Conservation (phyloP, 2,113 vertebrate genomes). For the Amphilophus citrinellus region DNA sequence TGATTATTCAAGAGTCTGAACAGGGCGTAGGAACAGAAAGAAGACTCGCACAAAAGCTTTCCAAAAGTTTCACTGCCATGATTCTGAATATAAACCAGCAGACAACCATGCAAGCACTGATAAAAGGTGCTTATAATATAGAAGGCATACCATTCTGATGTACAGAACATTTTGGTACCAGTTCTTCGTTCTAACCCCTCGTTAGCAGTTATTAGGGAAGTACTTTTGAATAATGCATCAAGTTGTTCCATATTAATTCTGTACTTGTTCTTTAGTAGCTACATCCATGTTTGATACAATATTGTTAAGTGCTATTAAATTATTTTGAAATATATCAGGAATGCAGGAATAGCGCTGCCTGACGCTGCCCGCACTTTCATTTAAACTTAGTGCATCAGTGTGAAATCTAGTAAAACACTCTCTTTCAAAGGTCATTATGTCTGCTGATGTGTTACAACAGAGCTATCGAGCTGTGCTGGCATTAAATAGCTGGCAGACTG, state of each 20-base stretch:
- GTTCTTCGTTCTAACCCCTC: neutral
- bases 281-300: neutral
- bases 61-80: neutral
- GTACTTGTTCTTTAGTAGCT: neutral
- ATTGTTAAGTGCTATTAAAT: neutral
- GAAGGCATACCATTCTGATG: neutral
- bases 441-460: conserved; percentile 8
- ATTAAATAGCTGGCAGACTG: neutral
- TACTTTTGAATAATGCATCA: neutral
- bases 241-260: neutral
- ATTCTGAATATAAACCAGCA: neutral
- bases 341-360: neutral
- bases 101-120: neutral
- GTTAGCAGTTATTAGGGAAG: neutral
- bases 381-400: neutral
- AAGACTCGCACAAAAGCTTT: neutral
- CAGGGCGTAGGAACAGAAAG: fast-evolving
- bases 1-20: neutral
- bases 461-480: neutral
- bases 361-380: neutral
- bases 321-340: neutral
- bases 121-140: neutral
- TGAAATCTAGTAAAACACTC: neutral
- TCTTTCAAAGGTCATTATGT: neutral
- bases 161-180: neutral